These are phyloP conservation scores for Aphidius colemani DNA, from an alignment of 2,888 invertebrate species.

Conservation along the genomic window DNA sequence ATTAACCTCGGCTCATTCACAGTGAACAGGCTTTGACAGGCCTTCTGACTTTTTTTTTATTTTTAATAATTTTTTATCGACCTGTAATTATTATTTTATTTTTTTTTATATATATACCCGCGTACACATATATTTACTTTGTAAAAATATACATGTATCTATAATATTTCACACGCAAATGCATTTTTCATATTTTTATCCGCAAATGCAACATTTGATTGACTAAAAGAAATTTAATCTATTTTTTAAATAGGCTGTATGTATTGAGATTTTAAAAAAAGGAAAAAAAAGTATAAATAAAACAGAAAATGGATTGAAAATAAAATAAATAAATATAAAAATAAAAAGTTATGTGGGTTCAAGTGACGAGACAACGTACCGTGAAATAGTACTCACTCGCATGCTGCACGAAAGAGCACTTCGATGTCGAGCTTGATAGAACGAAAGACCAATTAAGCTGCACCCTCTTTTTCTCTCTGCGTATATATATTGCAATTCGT, in stretches of 20 bases:
- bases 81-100: background rate
- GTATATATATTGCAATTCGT: constrained; percentile 21
- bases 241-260: too few species aligned
- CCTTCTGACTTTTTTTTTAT: background rate
- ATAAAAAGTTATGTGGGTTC: constrained; percentile 20
- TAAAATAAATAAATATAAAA: background rate
- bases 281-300: too few species aligned
- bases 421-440: constrained; percentile 26
- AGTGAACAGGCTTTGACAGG: background rate
- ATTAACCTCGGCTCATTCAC: constrained; percentile 6
- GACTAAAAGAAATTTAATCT: background rate
- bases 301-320: too few species aligned
- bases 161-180: too few species aligned
- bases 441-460: constrained; percentile 29
- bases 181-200: too few species aligned
- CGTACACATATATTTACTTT: background rate
- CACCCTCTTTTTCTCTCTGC: constrained; percentile 9
- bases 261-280: too few species aligned
- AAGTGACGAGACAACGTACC: constrained; percentile 29
- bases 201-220: too few species aligned
- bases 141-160: too few species aligned
- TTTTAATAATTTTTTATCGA: background rate
- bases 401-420: constrained; percentile 27
- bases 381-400: constrained; percentile 29
- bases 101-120: background rate